Percentiles rank a stretch among this genome's conserved stretches.
phyloP scores from a whole-genome alignment of 2,797 vertebrate species.

The Novumbra hubbsi region DNA sequence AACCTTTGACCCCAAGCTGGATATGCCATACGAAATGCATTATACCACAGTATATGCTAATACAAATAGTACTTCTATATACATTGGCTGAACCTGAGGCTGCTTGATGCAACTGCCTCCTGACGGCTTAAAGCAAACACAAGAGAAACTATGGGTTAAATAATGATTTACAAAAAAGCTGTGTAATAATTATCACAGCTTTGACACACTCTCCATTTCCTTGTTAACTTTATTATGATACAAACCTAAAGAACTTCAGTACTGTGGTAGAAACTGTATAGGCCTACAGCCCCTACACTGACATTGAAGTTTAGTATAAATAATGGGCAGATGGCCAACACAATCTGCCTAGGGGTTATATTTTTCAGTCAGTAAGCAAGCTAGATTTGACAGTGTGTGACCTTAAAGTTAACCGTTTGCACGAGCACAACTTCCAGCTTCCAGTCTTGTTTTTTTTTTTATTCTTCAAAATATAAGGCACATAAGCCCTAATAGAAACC shows the following conservation, averaged over 20 bases:
- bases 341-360: slow-evolving; percentile 46
- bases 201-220: not conserved
- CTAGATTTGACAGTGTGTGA: slow-evolving; percentile 52
- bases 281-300: slow-evolving; percentile 25
- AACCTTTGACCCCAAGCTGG: no score
- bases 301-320: slow-evolving; percentile 48
- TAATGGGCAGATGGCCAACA: slow-evolving; percentile 52
- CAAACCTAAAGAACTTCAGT: not conserved
- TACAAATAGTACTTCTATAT: no score
- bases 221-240: not conserved
- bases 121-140: not conserved
- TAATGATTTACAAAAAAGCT: not conserved
- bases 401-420: slow-evolving; percentile 52
- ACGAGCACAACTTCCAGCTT: slow-evolving; percentile 48
- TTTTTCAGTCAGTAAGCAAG: slow-evolving; percentile 46
- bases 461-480: slow-evolving; percentile 34
- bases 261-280: not conserved
- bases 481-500: slow-evolving; percentile 20
- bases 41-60: no score
- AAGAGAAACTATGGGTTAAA: not conserved
- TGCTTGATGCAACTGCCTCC: not conserved
- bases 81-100: no score
- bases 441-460: slow-evolving; percentile 49
- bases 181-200: not conserved
- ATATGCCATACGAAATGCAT: no score